Evolutionary conservation across 64 coral and sea anemone genomes (phyloP), one percentile per base, ranked within the genome.

Genomic region (Montipora foliosa): DNA sequence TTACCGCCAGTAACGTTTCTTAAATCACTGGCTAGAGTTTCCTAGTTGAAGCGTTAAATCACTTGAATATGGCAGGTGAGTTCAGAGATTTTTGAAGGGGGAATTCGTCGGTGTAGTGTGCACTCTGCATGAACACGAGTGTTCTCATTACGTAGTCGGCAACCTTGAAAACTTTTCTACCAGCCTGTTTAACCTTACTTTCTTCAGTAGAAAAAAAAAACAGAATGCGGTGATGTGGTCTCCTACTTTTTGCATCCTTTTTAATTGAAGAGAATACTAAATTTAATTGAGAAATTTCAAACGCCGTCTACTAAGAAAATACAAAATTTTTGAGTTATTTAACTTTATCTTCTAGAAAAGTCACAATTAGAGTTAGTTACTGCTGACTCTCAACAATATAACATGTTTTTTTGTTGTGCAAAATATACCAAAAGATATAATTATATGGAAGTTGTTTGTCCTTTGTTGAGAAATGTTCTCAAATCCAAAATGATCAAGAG

Each of bases 41-140:
- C 50, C 45, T 71, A 14, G 64, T 49, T 50, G 9, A 19, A 69
- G 44, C 50, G 1, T 14, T 70, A 2, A 83, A 15, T 47, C 60
- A 8, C 64, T 22, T 71, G 8, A 51, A 71, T 49, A 86, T 86
- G 82, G 6, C 15, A 86, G 82, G 82, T 86, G 46, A 29, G 44
- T 49, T 46, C 14, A 67, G 8, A 8, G 10, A 46, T 44, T 44
- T 64, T 83, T 47, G 13, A 1, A 17, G 16, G 16, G 3, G 20
- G 20, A 24, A 68, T 68, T n/a, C 22, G 68, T 71, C 68, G 19
- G 17, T n/a, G 5, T 15, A 71, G 17, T 67, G 4, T 12, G 12
- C 11, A 14, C 4, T 4, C 62, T 14, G 52, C 52, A 5, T 7
- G 52, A 55, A 64, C 61, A 16, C 14, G 13, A 57, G 53, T 57